Percentiles rank a stretch among this genome's conserved stretches.
Evolutionary conservation across 2,797 vertebrate genomes (phyloP).

Genomic region (Ctenosaura bakeri): DNA sequence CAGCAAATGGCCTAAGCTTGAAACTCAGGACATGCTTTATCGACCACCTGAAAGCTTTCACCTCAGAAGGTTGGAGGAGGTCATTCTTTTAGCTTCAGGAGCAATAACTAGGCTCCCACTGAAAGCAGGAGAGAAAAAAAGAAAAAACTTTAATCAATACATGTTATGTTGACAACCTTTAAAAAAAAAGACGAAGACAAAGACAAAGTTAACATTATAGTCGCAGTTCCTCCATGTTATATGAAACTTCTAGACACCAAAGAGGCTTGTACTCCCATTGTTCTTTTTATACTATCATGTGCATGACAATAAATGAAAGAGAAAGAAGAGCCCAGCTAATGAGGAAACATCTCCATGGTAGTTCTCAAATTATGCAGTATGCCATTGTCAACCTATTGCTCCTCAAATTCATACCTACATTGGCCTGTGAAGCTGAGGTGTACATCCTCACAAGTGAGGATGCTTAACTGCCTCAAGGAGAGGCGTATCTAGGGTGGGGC

Average conservation of each 20-base stretch:
- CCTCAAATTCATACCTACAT: too few relatives aligned
- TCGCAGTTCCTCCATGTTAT: constrained; percentile 36
- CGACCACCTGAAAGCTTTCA: constrained; percentile 63
- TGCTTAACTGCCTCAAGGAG: too few relatives aligned
- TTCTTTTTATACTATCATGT: constrained; percentile 26
- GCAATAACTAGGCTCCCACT: constrained; percentile 64
- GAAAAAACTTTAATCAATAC: constrained; percentile 68
- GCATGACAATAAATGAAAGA: constrained; percentile 29
- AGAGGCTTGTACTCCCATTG: constrained; percentile 10
- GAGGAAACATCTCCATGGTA: neutral
- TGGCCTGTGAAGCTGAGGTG: too few relatives aligned
- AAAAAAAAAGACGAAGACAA: constrained; percentile 26
- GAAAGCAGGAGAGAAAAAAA: constrained; percentile 35
- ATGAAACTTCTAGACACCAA: constrained; percentile 44
- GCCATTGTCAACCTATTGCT: too few relatives aligned
- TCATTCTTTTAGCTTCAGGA: constrained; percentile 58
- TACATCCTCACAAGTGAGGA: too few relatives aligned
- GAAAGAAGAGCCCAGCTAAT: constrained; percentile 32
- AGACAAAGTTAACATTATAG: constrained; percentile 47
- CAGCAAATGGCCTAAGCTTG: constrained; percentile 50
- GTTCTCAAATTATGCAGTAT: neutral
- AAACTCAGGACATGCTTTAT: constrained; percentile 48
- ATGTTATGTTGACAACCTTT: constrained; percentile 62
- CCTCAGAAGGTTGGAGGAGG: constrained; percentile 58
- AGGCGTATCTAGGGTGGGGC: too few relatives aligned